Percentiles rank a stretch among this genome's conserved stretches.
phyloP scores from a whole-genome alignment of 2,113 vertebrate species.

The Megatriorchis doriae region DNA sequence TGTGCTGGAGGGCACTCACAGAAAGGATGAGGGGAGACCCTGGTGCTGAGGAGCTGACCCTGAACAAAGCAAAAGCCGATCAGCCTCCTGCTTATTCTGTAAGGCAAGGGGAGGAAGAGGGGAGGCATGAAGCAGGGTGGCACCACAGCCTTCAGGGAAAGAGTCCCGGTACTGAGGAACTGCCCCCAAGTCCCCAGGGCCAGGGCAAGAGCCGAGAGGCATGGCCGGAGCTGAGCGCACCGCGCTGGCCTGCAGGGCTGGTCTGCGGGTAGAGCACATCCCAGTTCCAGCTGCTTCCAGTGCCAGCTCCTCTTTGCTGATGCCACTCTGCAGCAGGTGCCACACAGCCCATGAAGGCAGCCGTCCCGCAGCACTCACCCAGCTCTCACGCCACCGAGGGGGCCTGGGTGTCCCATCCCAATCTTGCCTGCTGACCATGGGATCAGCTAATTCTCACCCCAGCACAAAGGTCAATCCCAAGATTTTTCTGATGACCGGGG shows the following conservation, averaged over 20 bases:
- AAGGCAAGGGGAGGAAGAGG: not conserved
- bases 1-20: not conserved
- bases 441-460: not conserved
- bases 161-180: not conserved
- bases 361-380: fast-evolving
- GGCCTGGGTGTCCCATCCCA: not conserved
- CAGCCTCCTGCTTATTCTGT: not conserved
- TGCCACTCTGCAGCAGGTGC: not conserved
- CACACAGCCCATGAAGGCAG: fast-evolving
- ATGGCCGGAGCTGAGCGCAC: not conserved
- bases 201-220: not conserved
- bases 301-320: fast-evolving
- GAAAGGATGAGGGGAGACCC: not conserved
- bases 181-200: not conserved
- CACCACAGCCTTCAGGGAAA: not conserved
- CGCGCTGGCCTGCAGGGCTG: not conserved
- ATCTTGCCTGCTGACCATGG: no score
- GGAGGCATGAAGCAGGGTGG: not conserved
- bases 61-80: not conserved
- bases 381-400: fast-evolving
- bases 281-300: fast-evolving
- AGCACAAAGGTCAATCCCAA: not conserved
- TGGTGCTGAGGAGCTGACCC: not conserved
- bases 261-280: not conserved
- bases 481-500: not conserved